phyloP scores from a whole-genome alignment of 2,113 vertebrate genomes.

The Pseudonaja textilis region DNA sequence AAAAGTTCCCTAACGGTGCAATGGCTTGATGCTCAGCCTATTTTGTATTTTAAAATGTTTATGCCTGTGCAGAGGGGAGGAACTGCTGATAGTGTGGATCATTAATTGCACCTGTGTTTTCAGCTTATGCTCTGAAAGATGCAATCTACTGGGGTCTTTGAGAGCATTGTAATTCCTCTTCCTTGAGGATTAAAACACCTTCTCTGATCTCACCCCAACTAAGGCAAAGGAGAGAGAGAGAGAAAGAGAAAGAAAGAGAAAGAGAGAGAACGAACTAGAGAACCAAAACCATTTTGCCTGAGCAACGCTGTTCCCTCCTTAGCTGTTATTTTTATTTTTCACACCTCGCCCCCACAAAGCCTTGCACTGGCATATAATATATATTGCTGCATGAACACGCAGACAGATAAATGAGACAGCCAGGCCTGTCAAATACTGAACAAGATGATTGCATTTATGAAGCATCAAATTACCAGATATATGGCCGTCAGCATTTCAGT shows the following conservation, averaged over 20 bases:
- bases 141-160: constrained; percentile 45
- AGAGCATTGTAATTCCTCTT: constrained; percentile 45
- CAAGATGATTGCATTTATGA: constrained; percentile 48
- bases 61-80: constrained; percentile 26
- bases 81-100: constrained; percentile 40
- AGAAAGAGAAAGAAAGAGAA: not conserved
- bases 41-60: not conserved
- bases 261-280: not conserved
- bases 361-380: constrained; percentile 17
- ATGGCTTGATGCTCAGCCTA: not conserved
- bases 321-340: constrained; percentile 36
- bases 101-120: constrained; percentile 41
- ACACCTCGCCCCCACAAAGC: constrained; percentile 33
- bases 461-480: constrained; percentile 55
- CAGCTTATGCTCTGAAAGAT: constrained; percentile 10
- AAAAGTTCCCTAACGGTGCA: not conserved
- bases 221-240: not conserved
- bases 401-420: constrained; percentile 34
- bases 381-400: not conserved
- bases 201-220: constrained; percentile 27
- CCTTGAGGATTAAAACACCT: constrained; percentile 47
- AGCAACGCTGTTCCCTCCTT: constrained; percentile 30
- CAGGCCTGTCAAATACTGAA: constrained; percentile 36
- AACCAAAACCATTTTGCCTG: constrained; percentile 38
- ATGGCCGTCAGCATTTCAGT: constrained; percentile 16